Conservation (phyloP, 1,140 invertebrate genomes). For the Drosophila sp. region DNA sequence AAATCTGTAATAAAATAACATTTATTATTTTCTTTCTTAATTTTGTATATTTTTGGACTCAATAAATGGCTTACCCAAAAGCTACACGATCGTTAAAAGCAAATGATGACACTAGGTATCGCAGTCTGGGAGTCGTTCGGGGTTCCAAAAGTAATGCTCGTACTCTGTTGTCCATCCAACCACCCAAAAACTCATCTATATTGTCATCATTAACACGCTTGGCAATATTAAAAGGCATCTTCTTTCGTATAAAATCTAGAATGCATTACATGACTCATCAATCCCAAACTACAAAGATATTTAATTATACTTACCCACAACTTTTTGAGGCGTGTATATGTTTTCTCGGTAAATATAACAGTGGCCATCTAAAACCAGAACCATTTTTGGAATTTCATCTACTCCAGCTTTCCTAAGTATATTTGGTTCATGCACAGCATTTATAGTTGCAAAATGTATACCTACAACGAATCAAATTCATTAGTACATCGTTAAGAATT, state of each 20-base stretch:
- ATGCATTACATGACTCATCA: background rate
- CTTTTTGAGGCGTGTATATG: conserved; percentile 89
- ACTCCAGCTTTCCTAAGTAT: conserved; percentile 91
- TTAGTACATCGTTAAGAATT: background rate
- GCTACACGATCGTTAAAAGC: conserved; percentile 92
- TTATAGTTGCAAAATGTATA: conserved; percentile 87
- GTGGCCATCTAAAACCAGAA: conserved; percentile 92
- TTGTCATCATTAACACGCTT: conserved; percentile 88
- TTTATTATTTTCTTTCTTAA: background rate
- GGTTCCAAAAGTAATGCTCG: conserved; percentile 94
- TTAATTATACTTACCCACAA: conserved; percentile 85
- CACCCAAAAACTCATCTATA: conserved; percentile 90
- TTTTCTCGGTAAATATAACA: conserved; percentile 91
- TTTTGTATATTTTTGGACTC: background rate
- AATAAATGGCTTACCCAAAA: conserved; percentile 89
- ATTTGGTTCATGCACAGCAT: conserved; percentile 90
- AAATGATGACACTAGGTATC: conserved; percentile 95
- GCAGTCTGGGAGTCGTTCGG: conserved; percentile 88
- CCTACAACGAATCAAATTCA: conserved; percentile 32
- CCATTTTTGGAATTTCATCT: conserved; percentile 90
- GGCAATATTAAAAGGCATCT: conserved; percentile 92
- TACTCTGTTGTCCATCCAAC: conserved; percentile 96
- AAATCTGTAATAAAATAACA: conserved; percentile 84
- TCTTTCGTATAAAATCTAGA: conserved; percentile 90
- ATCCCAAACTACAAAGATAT: too few relatives aligned